A percentile compares a stretch with the other conserved stretches of the same genome.
Evolutionary conservation across 1,140 invertebrate species (phyloP).

Genomic region (Bombus breviceps): DNA sequence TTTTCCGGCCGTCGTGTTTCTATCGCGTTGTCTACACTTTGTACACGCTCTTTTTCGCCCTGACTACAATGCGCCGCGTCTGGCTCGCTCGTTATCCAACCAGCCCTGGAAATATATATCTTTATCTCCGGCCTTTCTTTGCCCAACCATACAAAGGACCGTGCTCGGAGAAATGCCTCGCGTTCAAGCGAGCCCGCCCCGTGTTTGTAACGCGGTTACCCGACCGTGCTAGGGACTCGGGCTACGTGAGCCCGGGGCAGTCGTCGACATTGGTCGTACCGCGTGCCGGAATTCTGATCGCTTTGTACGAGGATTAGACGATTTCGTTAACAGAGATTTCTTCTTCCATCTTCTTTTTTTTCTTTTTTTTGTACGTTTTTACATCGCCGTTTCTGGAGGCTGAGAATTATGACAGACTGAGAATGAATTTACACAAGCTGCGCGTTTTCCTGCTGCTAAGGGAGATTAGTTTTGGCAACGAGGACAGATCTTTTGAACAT

Average conservation of each 20-base stretch:
- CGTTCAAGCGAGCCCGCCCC: neutral
- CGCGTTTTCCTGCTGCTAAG: no score
- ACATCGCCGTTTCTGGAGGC: no score
- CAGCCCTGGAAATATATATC: constrained; percentile 19
- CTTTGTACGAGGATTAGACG: neutral
- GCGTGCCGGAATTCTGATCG: neutral
- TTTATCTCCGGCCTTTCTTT: constrained; percentile 46
- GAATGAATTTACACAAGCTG: no score
- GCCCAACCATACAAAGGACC: constrained; percentile 13
- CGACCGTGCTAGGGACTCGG: neutral
- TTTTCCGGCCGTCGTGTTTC: constrained; percentile 4
- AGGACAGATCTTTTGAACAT: no score
- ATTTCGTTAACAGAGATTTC: neutral
- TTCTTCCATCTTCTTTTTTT: neutral
- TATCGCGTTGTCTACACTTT: constrained; percentile 39
- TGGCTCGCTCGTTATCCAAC: constrained; percentile 29
- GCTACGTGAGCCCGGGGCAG: neutral
- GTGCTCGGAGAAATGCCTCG: constrained; percentile 2
- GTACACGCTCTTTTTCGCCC: constrained; percentile 24
- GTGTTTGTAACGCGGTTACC: constrained; percentile 35
- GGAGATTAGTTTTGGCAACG: no score
- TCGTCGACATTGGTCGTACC: neutral
- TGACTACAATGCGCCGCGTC: constrained; percentile 28
- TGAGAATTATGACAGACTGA: no score
- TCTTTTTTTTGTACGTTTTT: neutral